These are phyloP conservation scores for Galaxias olidus DNA, from an alignment of 2,797 vertebrate species.

Conservation along the genomic window DNA sequence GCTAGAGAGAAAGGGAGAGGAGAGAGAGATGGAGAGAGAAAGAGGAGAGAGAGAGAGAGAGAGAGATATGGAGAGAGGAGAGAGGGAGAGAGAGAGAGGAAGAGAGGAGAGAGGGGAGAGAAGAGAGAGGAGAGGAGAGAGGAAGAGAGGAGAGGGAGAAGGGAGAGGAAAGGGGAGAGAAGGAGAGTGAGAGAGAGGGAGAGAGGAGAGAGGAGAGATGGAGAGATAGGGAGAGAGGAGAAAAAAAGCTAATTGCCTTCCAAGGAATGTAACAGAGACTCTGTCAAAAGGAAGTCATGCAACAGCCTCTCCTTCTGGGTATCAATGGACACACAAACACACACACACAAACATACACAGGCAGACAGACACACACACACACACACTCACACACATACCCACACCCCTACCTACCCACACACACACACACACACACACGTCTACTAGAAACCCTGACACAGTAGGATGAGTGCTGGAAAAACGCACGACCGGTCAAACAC, in stretches of 20 bases:
- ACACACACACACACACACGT: too few relatives aligned
- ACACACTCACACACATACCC: background rate
- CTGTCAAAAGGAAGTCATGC: background rate
- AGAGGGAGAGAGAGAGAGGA: slow-evolving; percentile 7
- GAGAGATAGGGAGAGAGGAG: background rate
- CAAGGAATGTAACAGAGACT: background rate
- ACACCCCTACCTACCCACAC: background rate
- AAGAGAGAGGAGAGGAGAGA: slow-evolving; percentile 28
- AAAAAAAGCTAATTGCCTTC: background rate
- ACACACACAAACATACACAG: background rate
- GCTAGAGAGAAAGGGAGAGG: background rate
- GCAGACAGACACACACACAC: slow-evolving; percentile 5
- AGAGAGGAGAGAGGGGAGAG: slow-evolving; percentile 17
- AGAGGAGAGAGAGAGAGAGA: slow-evolving; percentile 20
- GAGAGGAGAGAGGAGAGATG: background rate
- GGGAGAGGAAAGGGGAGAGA: background rate
- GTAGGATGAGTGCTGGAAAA: too few relatives aligned
- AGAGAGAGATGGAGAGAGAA: slow-evolving; percentile 11
- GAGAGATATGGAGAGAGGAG: too few relatives aligned
- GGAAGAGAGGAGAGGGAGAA: slow-evolving; percentile 14
- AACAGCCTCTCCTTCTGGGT: too few relatives aligned
- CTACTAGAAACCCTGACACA: too few relatives aligned
- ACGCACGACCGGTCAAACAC: too few relatives aligned
- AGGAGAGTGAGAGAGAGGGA: background rate
- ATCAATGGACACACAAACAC: too few relatives aligned